Evolutionary conservation across 2,113 vertebrate species (phyloP).

Genomic region (Haemorhous mexicanus): DNA sequence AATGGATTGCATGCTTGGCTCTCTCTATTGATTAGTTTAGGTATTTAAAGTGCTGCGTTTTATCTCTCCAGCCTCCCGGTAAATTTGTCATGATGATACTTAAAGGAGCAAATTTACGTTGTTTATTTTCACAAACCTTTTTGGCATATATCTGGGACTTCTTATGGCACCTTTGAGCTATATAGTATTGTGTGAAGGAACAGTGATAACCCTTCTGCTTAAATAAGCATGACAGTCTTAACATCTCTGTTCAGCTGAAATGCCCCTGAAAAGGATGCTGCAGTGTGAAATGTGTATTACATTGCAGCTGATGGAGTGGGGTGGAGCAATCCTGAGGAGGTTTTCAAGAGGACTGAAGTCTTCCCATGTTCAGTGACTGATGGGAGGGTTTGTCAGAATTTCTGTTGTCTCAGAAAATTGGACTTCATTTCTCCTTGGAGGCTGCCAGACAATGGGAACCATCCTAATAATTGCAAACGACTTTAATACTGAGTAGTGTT

Average conservation of each 20-base stretch:
- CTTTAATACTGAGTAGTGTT: neutral
- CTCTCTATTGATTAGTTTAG: constrained; percentile 18
- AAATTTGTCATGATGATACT: constrained; percentile 58
- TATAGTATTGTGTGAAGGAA: neutral
- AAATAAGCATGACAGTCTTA: neutral
- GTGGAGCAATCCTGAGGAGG: neutral
- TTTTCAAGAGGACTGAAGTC: neutral
- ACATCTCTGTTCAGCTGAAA: constrained; percentile 16
- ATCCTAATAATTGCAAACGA: neutral
- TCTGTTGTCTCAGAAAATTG: neutral
- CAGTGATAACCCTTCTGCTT: constrained; percentile 55
- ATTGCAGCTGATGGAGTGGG: neutral
- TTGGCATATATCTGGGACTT: constrained; percentile 4
- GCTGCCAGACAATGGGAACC: neutral
- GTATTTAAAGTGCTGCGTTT: constrained; percentile 63
- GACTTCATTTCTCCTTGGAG: neutral
- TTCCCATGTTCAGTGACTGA: neutral
- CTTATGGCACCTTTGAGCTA: constrained; percentile 37
- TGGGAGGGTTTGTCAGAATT: neutral
- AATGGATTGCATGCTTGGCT: constrained; percentile 36
- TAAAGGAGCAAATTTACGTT: constrained; percentile 35
- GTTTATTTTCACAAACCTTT: constrained; percentile 54
- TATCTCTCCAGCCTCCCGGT: constrained; percentile 44
- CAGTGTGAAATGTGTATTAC: neutral
- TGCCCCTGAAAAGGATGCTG: neutral